Evolutionary conservation across 1,140 invertebrate species (phyloP).

Genomic region (Drosophila auraria): DNA sequence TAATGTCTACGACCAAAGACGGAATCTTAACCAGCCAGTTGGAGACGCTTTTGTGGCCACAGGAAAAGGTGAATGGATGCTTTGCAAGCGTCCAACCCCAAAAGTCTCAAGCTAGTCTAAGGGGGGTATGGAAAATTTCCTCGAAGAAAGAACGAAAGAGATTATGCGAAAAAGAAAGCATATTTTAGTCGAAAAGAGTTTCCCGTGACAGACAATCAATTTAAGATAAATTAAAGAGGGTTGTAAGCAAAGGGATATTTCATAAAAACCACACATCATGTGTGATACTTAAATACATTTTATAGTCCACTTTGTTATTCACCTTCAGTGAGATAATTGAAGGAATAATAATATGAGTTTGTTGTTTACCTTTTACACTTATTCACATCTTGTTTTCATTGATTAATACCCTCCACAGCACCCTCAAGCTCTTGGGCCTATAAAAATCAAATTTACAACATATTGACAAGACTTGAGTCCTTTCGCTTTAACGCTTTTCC

Average conservation of each 20-base stretch:
- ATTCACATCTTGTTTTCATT: neutral
- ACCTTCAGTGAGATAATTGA: too few species aligned
- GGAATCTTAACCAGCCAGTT: constrained; percentile 42
- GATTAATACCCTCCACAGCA: neutral
- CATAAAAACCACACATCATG: neutral
- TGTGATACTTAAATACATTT: neutral
- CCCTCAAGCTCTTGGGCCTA: neutral
- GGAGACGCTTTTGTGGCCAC: constrained; percentile 25
- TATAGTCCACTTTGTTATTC: neutral
- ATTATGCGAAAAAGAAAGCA: constrained; percentile 8
- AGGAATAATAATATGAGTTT: neutral
- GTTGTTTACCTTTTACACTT: constrained; percentile 1
- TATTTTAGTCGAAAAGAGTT: constrained; percentile 12
- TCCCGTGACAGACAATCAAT: constrained; percentile 34
- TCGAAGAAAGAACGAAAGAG: constrained; percentile 1
- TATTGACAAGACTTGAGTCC: constrained; percentile 6
- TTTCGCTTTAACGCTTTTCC: constrained; percentile 4
- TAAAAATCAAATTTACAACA: constrained; percentile 5
- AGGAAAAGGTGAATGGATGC: constrained; percentile 36
- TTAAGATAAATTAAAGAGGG: constrained; percentile 25
- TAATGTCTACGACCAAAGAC: constrained; percentile 30
- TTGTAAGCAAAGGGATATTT: constrained; percentile 13
- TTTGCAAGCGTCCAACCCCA: constrained; percentile 1
- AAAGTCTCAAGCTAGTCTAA: constrained; percentile 2
- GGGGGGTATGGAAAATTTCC: neutral